Evolutionary conservation across 2,113 vertebrate genomes (phyloP), one percentile per base, ranked within the genome.

Genomic region (Dipodomys merriami): DNA sequence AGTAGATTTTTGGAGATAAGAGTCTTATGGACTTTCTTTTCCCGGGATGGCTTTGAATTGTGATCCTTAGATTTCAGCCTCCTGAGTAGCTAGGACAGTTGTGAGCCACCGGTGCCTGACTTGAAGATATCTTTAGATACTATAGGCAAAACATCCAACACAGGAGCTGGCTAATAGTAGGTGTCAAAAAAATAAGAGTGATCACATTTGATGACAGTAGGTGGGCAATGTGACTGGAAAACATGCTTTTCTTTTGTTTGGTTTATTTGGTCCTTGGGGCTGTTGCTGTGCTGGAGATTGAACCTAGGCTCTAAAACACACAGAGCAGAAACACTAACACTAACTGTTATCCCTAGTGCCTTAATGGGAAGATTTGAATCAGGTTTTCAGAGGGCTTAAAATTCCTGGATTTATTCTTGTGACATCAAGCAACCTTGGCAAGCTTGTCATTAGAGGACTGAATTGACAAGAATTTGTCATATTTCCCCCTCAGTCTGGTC

Each of bases 191-290:
- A 92, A 53, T 35, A 62, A 10, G 76, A 93, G 44, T 35, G 29
- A 88, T 83, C 44, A 57, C 86, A 91, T 90, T 85, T 86, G 95
- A 91, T 93, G 60, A n/a, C 33, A 93, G 35, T 29, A 23, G 91
- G 30, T 69, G 69, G 62, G 35, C 92, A 88, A 92, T 88, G 65
- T 82, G 88, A 90, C 46, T 79, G 23, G 88, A 88, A 60, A 60
- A 18, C 18, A 60, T 60, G 57, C 39, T 60, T 60, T 60, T 60
- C 84, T 72, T 90, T 85, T 53, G 76, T 30, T 77, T 77, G 64
- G 19, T 65, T 65, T 65, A 65, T 65, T 65, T 65, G 23, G 19
- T 29, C 12, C 10, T 73, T 73, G 35, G 33, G 22, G 22, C 35
- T 60, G 57, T 60, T 60, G 57, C 57, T 60, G 57, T 44, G 10